A percentile compares a stretch with the other conserved stretches of the same genome.
Conservation (phyloP, 2,797 vertebrate species). For the Gouania willdenowi region DNA sequence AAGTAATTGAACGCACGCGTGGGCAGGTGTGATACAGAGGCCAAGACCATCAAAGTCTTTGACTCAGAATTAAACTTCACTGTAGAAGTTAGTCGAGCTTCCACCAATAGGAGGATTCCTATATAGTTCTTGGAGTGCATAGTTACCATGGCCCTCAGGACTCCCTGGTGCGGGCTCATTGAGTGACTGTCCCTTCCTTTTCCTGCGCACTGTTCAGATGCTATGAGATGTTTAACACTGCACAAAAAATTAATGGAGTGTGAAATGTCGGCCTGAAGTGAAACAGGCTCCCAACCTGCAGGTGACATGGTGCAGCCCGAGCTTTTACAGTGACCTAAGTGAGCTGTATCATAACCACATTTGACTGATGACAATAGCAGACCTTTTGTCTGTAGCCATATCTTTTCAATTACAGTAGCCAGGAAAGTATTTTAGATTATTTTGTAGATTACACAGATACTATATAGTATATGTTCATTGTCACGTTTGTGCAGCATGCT, state of each 20-base stretch:
- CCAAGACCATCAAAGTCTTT: no score
- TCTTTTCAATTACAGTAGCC: conserved; percentile 63
- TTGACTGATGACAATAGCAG: conserved; percentile 76
- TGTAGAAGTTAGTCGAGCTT: no score
- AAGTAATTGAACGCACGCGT: no score
- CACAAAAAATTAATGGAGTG: conserved; percentile 64
- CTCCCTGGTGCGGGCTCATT: conserved; percentile 29
- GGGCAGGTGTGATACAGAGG: conserved; percentile 22
- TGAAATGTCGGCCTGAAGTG: conserved; percentile 64
- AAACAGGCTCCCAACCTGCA: conserved; percentile 62
- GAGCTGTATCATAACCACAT: conserved; percentile 66
- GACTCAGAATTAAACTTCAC: no score
- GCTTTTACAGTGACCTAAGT: conserved; percentile 59
- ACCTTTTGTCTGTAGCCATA: conserved; percentile 73
- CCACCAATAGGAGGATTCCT: no score
- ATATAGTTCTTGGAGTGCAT: no score
- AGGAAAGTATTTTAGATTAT: conserved; percentile 17
- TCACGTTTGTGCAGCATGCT: no score
- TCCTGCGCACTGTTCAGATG: conserved; percentile 14
- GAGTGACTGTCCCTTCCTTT: conserved; percentile 53
- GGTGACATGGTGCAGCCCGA: conserved; percentile 54
- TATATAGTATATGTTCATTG: no score
- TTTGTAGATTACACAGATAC: no score
- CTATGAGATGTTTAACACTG: conserved; percentile 61
- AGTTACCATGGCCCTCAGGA: conserved; percentile 34